Evolutionary conservation across 1,140 invertebrate genomes (phyloP).

Genomic region (Aculops lycopersici): DNA sequence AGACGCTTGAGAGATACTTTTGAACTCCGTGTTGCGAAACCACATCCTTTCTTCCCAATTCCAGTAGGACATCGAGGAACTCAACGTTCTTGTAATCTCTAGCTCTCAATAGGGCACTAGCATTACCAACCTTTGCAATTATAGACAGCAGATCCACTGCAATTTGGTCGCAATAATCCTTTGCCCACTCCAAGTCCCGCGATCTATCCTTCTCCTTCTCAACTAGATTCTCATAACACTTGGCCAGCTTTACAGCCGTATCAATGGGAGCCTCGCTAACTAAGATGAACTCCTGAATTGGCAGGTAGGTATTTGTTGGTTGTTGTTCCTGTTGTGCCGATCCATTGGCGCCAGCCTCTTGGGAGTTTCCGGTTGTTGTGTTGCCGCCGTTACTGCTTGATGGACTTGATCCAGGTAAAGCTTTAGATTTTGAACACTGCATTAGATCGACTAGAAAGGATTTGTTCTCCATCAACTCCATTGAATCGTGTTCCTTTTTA

Average conservation of each 20-base stretch:
- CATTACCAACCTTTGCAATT: conserved; percentile 65
- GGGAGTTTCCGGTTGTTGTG: background rate
- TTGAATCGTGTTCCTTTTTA: conserved; percentile 86
- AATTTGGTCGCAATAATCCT: conserved; percentile 81
- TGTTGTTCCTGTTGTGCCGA: background rate
- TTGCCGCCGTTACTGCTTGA: background rate
- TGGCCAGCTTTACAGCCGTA: conserved; percentile 82
- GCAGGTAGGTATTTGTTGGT: conserved; percentile 39
- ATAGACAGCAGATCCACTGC: conserved; percentile 76
- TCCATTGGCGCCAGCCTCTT: background rate
- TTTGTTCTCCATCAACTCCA: conserved; percentile 79
- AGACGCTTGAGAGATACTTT: conserved; percentile 45
- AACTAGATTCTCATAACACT: conserved; percentile 37
- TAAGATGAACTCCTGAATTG: conserved; percentile 80
- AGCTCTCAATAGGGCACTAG: conserved; percentile 57
- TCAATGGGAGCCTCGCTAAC: conserved; percentile 87
- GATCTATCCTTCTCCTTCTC: conserved; percentile 71
- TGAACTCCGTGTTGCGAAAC: conserved; percentile 19
- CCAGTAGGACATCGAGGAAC: conserved; percentile 84
- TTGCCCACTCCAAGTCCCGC: conserved; percentile 69
- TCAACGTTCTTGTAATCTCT: conserved; percentile 64
- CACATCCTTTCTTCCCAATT: conserved; percentile 71
- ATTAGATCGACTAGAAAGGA: conserved; percentile 93
- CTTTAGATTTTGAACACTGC: conserved; percentile 58
- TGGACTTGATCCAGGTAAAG: background rate